Evolutionary conservation across 2,113 vertebrate genomes (phyloP).

Genomic region (Indicator maculatus): DNA sequence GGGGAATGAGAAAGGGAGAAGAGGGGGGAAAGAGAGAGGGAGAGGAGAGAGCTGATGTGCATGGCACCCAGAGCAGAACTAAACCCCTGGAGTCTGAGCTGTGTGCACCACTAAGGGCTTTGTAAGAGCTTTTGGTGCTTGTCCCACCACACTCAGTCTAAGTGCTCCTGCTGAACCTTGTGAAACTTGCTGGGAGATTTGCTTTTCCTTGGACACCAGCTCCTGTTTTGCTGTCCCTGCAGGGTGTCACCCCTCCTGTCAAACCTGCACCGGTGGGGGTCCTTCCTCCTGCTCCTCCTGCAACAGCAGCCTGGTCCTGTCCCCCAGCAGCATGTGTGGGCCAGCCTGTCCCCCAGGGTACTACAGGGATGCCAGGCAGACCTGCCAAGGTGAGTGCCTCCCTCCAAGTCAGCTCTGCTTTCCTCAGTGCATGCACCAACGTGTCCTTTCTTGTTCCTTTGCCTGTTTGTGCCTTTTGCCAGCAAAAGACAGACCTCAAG

Average conservation of each 20-base stretch:
- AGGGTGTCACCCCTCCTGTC: constrained; percentile 91
- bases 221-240: constrained; percentile 1
- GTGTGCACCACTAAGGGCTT: background rate
- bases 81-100: background rate
- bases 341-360: constrained; percentile 80
- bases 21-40: background rate
- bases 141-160: fast-evolving
- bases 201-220: background rate
- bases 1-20: background rate
- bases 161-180: background rate
- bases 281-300: constrained; percentile 86
- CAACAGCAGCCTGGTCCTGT: constrained; percentile 67
- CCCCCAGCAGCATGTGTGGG: constrained; percentile 79
- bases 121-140: background rate
- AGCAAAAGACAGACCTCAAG: background rate
- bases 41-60: background rate
- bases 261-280: constrained; percentile 77
- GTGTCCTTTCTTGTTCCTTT: background rate
- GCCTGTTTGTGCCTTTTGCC: background rate
- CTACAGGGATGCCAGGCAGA: constrained; percentile 75
- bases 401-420: background rate
- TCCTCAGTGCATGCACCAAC: fast-evolving
- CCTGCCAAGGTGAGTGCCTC: constrained; percentile 82
- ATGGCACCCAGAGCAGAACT: background rate
- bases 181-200: background rate